Conservation (phyloP, 2,113 vertebrate species). For the Callipepla squamata region DNA sequence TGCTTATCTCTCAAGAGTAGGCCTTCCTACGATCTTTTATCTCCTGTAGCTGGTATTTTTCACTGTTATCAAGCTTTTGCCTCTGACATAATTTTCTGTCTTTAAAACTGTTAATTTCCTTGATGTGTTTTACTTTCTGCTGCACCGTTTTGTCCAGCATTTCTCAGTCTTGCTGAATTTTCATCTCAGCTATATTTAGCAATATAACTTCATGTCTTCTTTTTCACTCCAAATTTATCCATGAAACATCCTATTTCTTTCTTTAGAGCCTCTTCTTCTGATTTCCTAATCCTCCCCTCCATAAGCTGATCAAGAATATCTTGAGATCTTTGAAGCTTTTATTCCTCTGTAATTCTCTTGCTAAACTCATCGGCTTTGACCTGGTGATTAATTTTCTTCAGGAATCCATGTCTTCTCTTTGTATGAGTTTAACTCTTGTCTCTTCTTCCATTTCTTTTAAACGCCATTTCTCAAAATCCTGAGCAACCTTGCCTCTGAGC, state of each 20-base stretch:
- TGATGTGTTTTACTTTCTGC: neutral
- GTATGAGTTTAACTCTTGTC: neutral
- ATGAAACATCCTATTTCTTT: neutral
- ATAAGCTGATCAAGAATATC: constrained; percentile 28
- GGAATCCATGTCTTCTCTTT: neutral
- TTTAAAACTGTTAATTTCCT: constrained; percentile 4
- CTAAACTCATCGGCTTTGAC: constrained; percentile 27
- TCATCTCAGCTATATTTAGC: constrained; percentile 16
- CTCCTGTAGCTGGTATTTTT: neutral
- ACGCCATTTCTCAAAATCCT: neutral
- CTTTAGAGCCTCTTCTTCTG: constrained; percentile 8
- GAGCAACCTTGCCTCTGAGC: neutral
- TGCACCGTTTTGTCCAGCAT: neutral
- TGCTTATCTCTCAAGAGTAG: neutral
- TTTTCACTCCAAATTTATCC: neutral
- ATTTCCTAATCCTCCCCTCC: constrained; percentile 15
- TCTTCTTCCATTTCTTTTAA: constrained; percentile 18
- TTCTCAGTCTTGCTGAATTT: constrained; percentile 35
- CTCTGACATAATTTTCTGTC: neutral
- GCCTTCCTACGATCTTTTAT: neutral
- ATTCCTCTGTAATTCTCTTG: neutral
- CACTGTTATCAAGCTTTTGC: neutral
- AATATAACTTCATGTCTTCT: neutral
- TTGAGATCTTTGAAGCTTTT: constrained; percentile 39
- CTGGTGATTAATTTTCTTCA: neutral